A percentile compares a stretch with the other conserved stretches of the same genome.
Evolutionary conservation across 2,113 vertebrate species (phyloP).

Genomic region (Lagopus muta): DNA sequence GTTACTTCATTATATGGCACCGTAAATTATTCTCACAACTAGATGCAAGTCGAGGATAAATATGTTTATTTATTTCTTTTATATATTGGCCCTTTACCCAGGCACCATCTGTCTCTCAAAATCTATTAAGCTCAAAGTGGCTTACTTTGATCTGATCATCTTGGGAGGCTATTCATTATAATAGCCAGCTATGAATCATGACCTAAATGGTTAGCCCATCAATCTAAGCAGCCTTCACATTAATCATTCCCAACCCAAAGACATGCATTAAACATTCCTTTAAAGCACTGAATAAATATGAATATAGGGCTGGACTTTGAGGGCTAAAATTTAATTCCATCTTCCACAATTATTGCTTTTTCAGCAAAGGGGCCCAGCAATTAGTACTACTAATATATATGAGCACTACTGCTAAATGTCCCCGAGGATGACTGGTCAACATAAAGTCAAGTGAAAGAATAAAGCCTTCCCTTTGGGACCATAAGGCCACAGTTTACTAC

Average conservation of each 20-base stretch:
- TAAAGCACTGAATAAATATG: background rate
- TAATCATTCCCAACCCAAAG: background rate
- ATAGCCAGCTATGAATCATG: slow-evolving; percentile 34
- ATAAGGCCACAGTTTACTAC: background rate
- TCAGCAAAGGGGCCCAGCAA: background rate
- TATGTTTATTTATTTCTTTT: background rate
- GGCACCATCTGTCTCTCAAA: slow-evolving; percentile 38
- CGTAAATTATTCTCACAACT: slow-evolving; percentile 15
- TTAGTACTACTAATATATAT: too few species aligned
- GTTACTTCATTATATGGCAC: background rate
- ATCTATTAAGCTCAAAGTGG: slow-evolving; percentile 6
- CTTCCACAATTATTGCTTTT: background rate
- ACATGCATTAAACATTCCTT: background rate
- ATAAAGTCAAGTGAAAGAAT: background rate
- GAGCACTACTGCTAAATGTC: background rate
- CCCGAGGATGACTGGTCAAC: background rate
- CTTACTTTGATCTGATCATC: slow-evolving; percentile 27
- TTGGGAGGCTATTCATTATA: slow-evolving; percentile 3
- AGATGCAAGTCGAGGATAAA: background rate
- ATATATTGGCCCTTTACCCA: background rate
- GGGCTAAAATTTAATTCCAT: background rate
- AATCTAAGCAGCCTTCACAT: background rate
- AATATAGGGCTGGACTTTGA: background rate
- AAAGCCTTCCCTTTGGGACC: background rate
- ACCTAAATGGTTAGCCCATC: slow-evolving; percentile 7